A percentile compares a stretch with the other conserved stretches of the same genome.
These are phyloP conservation scores for Erpornis zantholeuca DNA, from an alignment of 2,113 vertebrate genomes.

Conservation along the genomic window DNA sequence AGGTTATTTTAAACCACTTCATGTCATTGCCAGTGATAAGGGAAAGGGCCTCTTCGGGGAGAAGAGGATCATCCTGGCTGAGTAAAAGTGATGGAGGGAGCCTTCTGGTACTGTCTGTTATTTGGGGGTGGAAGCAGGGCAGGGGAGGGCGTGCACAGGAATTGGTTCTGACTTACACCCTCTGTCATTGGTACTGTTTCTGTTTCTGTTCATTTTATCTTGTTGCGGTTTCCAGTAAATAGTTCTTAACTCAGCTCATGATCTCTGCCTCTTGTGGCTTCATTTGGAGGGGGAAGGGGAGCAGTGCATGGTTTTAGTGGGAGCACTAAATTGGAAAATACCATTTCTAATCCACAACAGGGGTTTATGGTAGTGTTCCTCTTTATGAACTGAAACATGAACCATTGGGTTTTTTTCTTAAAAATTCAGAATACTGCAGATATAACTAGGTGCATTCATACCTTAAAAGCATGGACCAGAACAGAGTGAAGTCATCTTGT, in stretches of 20 bases:
- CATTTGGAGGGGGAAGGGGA: background rate
- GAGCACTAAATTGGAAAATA: background rate
- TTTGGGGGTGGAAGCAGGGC: rapidly evolving
- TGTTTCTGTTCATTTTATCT: background rate
- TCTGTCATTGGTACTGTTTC: background rate
- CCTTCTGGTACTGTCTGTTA: background rate
- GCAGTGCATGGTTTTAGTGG: rapidly evolving
- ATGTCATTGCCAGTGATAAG: background rate
- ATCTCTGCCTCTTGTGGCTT: background rate
- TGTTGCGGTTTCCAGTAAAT: background rate
- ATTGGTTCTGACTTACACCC: background rate
- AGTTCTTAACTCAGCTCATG: background rate
- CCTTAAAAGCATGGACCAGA: background rate
- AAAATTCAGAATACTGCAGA: background rate
- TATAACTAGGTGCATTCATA: background rate
- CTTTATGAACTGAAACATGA: background rate
- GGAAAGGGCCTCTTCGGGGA: background rate
- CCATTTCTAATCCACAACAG: background rate
- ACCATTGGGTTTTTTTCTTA: background rate
- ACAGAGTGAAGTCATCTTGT: background rate
- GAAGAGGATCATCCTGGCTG: background rate
- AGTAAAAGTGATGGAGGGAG: background rate
- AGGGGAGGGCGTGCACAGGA: background rate
- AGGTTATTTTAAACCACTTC: background rate
- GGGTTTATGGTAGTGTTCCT: background rate